These are phyloP conservation scores for Apis florea DNA, from an alignment of 1,140 invertebrate genomes.

Conservation along the genomic window DNA sequence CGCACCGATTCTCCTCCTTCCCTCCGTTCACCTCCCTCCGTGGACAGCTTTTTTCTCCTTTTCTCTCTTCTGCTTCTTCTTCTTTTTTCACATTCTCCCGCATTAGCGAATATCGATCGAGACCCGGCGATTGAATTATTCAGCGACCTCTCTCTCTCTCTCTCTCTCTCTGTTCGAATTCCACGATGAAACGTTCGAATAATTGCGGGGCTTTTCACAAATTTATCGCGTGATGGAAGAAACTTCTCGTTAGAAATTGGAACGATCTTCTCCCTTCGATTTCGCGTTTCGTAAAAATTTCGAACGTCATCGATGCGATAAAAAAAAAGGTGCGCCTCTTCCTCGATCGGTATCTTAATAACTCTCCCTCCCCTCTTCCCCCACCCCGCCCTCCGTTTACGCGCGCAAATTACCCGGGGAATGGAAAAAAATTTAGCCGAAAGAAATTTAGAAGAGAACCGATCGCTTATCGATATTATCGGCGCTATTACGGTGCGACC, in stretches of 20 bases:
- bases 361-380: conserved; percentile 13
- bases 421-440: conserved; percentile 16
- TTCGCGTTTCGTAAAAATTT: no score
- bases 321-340: conserved; percentile 45
- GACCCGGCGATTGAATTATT: conserved; percentile 23
- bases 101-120: conserved; percentile 31
- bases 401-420: conserved; percentile 36
- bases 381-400: conserved; percentile 37
- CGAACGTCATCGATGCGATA: no score
- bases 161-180: conserved; percentile 3
- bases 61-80: no score
- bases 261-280: not conserved
- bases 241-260: not conserved
- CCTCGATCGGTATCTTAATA: conserved; percentile 58
- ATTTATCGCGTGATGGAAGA: conserved; percentile 12
- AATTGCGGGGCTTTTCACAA: conserved; percentile 13
- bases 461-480: conserved; percentile 59
- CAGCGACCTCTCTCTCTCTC: not conserved
- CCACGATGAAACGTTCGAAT: conserved; percentile 9
- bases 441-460: conserved; percentile 53
- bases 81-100: not conserved
- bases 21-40: not conserved
- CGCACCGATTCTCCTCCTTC: not conserved
- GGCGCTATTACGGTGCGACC: conserved; percentile 39
- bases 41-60: no score